phyloP scores from a whole-genome alignment of 2,888 invertebrate species.

The Phymatocera aterrima region DNA sequence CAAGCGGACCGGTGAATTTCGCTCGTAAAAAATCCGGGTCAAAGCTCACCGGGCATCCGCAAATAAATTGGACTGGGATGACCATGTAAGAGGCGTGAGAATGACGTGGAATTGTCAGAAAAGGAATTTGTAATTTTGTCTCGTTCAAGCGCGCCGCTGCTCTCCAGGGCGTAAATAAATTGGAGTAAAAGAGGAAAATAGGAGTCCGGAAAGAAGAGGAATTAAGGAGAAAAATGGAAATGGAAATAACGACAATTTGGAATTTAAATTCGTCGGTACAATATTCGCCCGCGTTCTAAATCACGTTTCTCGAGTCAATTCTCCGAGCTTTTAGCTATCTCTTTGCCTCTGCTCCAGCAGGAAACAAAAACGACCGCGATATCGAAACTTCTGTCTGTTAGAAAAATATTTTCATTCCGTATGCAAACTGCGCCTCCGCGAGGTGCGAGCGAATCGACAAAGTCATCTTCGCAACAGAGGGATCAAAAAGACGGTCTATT shows the following conservation, averaged over 20 bases:
- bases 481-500: background rate
- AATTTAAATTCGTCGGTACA: too few species aligned
- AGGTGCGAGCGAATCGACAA: background rate
- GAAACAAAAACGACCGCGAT: too few species aligned
- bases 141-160: background rate
- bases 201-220: background rate
- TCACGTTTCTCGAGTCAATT: too few species aligned
- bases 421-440: too few species aligned
- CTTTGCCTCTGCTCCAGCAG: too few species aligned
- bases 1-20: background rate
- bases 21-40: background rate
- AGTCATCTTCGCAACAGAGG: background rate
- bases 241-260: background rate
- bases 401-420: too few species aligned
- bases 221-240: background rate
- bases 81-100: background rate
- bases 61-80: background rate
- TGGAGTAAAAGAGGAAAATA: background rate
- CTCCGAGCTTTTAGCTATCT: too few species aligned
- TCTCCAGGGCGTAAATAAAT: background rate
- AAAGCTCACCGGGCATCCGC: background rate
- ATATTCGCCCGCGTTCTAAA: too few species aligned
- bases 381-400: too few species aligned
- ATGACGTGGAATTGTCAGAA: background rate
- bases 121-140: background rate